Evolutionary conservation across 2,888 invertebrate genomes (phyloP), one percentile per base, ranked within the genome.

Genomic region (Dysmachus trigonus): DNA sequence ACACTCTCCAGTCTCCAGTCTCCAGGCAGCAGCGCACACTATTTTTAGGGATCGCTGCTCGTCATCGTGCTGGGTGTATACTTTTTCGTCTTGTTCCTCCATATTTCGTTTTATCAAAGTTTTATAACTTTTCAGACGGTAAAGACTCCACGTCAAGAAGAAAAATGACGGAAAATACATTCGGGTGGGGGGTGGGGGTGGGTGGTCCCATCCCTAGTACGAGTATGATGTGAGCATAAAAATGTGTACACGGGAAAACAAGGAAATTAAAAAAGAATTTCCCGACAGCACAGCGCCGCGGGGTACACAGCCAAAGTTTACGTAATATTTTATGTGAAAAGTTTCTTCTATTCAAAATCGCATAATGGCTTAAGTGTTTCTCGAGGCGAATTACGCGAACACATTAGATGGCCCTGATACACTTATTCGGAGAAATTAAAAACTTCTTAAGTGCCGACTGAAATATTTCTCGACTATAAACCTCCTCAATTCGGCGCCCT

Each of bases 191-290:
- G 51, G n/a, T 10, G n/a, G n/a, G n/a, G n/a, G n/a, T n/a, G n/a
- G n/a, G n/a, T n/a, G n/a, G n/a, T n/a, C n/a, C n/a, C n/a, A n/a
- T n/a, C n/a, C n/a, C n/a, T n/a, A n/a, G 51, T 27, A 13, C 79
- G 15, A 79, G 79, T 79, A 51, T 51, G 79, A 79, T 51, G 47
- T 30, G 79, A 79, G 51, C 79, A 79, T 79, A 79, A 79, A 79
- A 51, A 79, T 79, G 51, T 79, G 79, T 79, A 79, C 79, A 79
- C 47, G n/a, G 79, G 13, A 72, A 47, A 79, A 47, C 51, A 79
- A 79, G 79, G 79, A 79, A 79, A 79, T 79, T 79, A 79, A 79
- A 76, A 79, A 79, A 38, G 51, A 79, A 51, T 79, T 79, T 79
- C 22, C 51, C 77, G 22, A 41, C 41, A 22, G 41, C 77, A 22